phyloP scores from a whole-genome alignment of 2,888 invertebrate genomes.

The Drosophila neoperkinsi region DNA sequence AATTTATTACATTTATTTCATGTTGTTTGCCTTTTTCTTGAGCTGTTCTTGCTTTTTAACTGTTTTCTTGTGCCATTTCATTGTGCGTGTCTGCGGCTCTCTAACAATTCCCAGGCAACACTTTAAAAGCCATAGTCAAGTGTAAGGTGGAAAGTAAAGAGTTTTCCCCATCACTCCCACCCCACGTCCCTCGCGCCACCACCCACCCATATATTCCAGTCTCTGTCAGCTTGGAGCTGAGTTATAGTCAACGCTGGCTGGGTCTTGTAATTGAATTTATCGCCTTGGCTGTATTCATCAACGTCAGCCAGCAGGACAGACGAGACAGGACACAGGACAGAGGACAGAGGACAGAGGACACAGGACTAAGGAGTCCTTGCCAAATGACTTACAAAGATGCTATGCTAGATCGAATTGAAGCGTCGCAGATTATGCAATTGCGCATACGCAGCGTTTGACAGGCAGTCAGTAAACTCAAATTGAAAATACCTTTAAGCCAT shows the following conservation, averaged over 20 bases:
- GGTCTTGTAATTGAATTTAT: conserved; percentile 76
- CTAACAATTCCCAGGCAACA: conserved; percentile 61
- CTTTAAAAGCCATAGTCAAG: conserved; percentile 64
- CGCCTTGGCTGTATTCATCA: conserved; percentile 73
- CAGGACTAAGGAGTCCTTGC: neutral
- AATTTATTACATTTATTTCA: conserved; percentile 81
- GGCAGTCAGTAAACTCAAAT: conserved; percentile 34
- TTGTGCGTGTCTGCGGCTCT: conserved; percentile 56
- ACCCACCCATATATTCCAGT: neutral
- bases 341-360: neutral
- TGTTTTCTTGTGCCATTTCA: conserved; percentile 57
- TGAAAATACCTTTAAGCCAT: conserved; percentile 47
- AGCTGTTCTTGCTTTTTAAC: conserved; percentile 56
- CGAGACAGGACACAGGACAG: neutral
- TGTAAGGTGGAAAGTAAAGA: conserved; percentile 50
- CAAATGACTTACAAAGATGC: conserved; percentile 40
- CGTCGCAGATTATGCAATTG: conserved; percentile 69
- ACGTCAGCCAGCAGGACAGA: conserved; percentile 49
- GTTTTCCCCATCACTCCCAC: conserved; percentile 17
- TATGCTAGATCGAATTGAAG: conserved; percentile 56
- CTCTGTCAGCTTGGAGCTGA: conserved; percentile 57
- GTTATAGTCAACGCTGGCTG: conserved; percentile 59
- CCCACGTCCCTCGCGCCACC: neutral
- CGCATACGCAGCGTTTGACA: conserved; percentile 65
- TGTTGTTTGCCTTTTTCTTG: conserved; percentile 55